Percentiles rank a stretch among this genome's conserved stretches.
phyloP scores from a whole-genome alignment of 2,888 invertebrate genomes.

The Agonopterix heracliana region DNA sequence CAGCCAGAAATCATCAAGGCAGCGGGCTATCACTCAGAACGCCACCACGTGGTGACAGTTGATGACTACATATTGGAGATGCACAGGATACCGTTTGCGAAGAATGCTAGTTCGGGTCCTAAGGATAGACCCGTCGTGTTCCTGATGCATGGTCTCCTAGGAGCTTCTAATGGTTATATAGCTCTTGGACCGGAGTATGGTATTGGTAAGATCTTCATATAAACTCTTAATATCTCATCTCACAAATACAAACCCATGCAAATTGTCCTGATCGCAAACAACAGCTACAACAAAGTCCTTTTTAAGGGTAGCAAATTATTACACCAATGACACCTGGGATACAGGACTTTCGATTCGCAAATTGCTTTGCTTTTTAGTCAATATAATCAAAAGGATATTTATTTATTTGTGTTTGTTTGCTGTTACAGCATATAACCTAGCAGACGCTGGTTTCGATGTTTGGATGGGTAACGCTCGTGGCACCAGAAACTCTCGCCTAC shows the following conservation, averaged over 20 bases:
- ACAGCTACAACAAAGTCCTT: too few species aligned
- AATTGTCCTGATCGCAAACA: background rate
- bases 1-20: constrained; percentile 26
- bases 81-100: constrained; percentile 31
- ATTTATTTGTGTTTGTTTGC: too few species aligned
- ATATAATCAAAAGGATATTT: too few species aligned
- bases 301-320: too few species aligned
- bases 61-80: constrained; percentile 36
- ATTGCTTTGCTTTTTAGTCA: too few species aligned
- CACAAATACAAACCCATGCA: background rate
- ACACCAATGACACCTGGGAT: too few species aligned
- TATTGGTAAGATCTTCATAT: constrained; percentile 20
- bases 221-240: background rate
- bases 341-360: too few species aligned
- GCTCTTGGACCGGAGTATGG: constrained; percentile 19
- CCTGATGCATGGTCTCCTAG: constrained; percentile 31
- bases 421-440: constrained; percentile 40
- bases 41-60: constrained; percentile 24
- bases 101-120: constrained; percentile 8
- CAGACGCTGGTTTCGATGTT: constrained; percentile 78
- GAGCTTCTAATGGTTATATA: constrained; percentile 22
- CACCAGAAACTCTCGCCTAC: constrained; percentile 67
- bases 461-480: constrained; percentile 86
- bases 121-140: constrained; percentile 26
- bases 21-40: constrained; percentile 28